phyloP scores from a whole-genome alignment of 2,797 vertebrate species.

The Lepus oiostolus region DNA sequence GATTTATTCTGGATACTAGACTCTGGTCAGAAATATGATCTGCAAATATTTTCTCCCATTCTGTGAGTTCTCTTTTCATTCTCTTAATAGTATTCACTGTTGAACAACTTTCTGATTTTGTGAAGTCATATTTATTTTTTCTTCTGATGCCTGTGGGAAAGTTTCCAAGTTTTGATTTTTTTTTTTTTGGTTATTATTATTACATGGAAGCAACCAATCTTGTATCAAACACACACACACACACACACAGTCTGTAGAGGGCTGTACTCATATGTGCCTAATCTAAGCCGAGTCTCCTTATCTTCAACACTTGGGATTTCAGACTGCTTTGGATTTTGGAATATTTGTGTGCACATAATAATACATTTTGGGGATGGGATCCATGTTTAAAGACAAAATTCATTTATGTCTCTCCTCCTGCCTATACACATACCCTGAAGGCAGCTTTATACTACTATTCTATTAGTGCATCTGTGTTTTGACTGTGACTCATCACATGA shows the following conservation, averaged over 20 bases:
- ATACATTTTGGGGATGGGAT: background rate
- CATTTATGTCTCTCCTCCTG: background rate
- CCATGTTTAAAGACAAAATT: background rate
- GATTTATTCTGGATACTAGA: background rate
- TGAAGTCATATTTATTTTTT: slow-evolving; percentile 34
- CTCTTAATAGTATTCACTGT: background rate
- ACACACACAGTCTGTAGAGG: background rate
- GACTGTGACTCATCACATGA: background rate
- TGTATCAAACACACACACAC: background rate
- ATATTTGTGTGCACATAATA: background rate
- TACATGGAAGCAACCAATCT: background rate
- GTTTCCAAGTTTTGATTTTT: background rate
- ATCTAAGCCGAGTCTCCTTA: background rate
- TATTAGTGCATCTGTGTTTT: background rate
- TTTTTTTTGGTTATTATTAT: slow-evolving; percentile 44
- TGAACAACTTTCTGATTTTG: slow-evolving; percentile 27
- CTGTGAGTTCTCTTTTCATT: background rate
- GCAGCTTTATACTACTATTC: background rate
- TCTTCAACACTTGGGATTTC: too few relatives aligned
- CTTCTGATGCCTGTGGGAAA: slow-evolving; percentile 35
- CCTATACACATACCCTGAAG: background rate
- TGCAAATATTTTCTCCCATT: slow-evolving; percentile 19
- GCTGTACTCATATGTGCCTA: background rate
- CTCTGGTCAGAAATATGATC: background rate
- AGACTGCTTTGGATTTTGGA: background rate